Percentiles rank a stretch among this genome's conserved stretches.
Evolutionary conservation across 2,888 invertebrate genomes (phyloP).

Genomic region (Perithous albicinctus): DNA sequence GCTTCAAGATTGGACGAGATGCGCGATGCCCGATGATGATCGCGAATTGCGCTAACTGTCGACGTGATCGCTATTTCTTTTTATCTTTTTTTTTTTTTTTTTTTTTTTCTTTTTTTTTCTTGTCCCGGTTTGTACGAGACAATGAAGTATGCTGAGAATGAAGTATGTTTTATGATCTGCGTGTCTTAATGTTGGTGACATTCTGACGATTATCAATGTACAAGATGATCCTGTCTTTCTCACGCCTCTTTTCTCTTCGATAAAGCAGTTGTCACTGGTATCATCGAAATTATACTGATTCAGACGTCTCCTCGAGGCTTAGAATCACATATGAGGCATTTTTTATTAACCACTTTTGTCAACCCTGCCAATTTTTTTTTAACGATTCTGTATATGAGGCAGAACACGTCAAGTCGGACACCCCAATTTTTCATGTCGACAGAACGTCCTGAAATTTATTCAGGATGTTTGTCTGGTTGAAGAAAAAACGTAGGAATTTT

Average conservation of each 20-base stretch:
- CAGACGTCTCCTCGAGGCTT: not conserved
- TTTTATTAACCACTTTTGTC: no score
- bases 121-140: constrained; percentile 20
- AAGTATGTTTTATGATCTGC: constrained; percentile 27
- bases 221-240: constrained; percentile 8
- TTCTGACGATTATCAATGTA: not conserved
- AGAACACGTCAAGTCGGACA: no score
- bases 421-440: no score
- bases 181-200: not conserved
- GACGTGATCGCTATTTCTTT: constrained; percentile 31
- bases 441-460: no score
- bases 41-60: constrained; percentile 61
- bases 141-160: constrained; percentile 16
- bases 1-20: constrained; percentile 55
- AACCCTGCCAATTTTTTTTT: no score
- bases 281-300: constrained; percentile 6
- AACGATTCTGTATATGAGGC: no score
- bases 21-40: constrained; percentile 58
- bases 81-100: constrained; percentile 29
- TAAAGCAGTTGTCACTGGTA: not conserved
- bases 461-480: no score
- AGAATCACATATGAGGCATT: not conserved
- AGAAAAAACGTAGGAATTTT: no score
- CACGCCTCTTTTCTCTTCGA: not conserved
- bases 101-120: constrained; percentile 12